A percentile compares a stretch with the other conserved stretches of the same genome.
Evolutionary conservation across 2,797 vertebrate genomes (phyloP).

Genomic region (Lagocephalus sceleratus): DNA sequence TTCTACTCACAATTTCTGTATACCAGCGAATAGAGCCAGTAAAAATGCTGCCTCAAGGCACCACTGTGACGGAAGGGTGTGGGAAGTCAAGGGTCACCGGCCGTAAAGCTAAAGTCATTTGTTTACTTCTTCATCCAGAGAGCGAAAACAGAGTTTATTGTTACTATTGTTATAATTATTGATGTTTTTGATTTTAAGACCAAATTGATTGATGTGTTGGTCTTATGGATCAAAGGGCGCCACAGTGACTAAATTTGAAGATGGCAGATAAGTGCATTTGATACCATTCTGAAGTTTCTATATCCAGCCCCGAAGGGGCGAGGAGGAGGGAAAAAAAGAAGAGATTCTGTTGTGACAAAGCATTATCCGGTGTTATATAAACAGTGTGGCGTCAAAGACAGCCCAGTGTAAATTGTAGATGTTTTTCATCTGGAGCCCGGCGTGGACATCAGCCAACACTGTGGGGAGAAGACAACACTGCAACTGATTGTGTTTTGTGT

Average conservation of each 20-base stretch:
- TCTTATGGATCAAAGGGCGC: too few relatives aligned
- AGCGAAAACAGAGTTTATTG: slow-evolving; percentile 2
- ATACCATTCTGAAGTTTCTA: not conserved
- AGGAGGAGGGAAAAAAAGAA: slow-evolving; percentile 7
- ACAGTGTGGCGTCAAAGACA: slow-evolving; percentile 20
- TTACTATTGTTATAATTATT: slow-evolving; percentile 1
- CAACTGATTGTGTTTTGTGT: slow-evolving; percentile 26
- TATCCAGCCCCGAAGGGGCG: too few relatives aligned
- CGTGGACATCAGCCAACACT: slow-evolving; percentile 32
- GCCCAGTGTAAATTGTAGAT: slow-evolving; percentile 22
- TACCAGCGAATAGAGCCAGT: slow-evolving; percentile 60
- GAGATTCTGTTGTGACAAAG: slow-evolving; percentile 8
- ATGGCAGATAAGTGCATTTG: not conserved
- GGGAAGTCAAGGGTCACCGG: slow-evolving; percentile 49
- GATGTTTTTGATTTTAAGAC: not conserved
- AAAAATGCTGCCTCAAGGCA: slow-evolving; percentile 52
- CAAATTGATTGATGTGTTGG: too few relatives aligned
- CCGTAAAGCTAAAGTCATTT: slow-evolving; percentile 37
- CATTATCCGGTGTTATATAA: slow-evolving; percentile 20
- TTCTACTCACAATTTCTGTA: slow-evolving; percentile 55
- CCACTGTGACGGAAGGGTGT: slow-evolving; percentile 41
- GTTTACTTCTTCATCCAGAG: slow-evolving; percentile 38
- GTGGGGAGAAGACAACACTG: slow-evolving; percentile 26
- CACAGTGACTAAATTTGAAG: too few relatives aligned
- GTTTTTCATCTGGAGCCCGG: slow-evolving; percentile 26